Evolutionary conservation across 2,113 vertebrate genomes (phyloP).

Genomic region (Albula glossodonta): DNA sequence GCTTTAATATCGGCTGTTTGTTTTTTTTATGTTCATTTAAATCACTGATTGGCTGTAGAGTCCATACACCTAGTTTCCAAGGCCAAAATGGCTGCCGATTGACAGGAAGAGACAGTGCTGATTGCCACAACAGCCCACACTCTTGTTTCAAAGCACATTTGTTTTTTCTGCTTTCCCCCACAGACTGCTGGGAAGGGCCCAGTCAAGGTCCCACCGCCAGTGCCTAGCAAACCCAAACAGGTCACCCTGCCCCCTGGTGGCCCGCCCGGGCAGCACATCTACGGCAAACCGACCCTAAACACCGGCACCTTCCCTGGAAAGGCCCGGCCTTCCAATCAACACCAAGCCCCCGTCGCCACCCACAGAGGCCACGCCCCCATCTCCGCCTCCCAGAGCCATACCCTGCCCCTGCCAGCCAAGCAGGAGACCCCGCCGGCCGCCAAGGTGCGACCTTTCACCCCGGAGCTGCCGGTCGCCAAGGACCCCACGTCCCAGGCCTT

Average conservation of each 20-base stretch:
- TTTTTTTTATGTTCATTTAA: too few relatives aligned
- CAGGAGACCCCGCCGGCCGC: constrained; percentile 84
- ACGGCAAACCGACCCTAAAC: constrained; percentile 65
- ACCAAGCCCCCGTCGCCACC: constrained; percentile 41
- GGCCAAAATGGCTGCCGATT: too few relatives aligned
- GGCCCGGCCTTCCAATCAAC: constrained; percentile 58
- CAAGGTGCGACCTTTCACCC: constrained; percentile 85
- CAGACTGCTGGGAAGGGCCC: constrained; percentile 73
- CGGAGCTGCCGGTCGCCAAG: constrained; percentile 71
- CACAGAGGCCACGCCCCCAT: constrained; percentile 36
- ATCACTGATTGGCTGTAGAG: too few relatives aligned
- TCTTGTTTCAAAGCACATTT: too few relatives aligned
- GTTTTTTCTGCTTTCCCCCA: constrained; percentile 36
- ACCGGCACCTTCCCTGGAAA: constrained; percentile 72
- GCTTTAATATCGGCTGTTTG: too few relatives aligned
- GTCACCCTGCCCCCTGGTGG: constrained; percentile 73
- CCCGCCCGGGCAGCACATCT: constrained; percentile 44
- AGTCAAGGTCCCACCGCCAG: constrained; percentile 77
- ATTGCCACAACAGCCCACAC: too few relatives aligned
- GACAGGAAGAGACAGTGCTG: too few relatives aligned
- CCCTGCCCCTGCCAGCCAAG: constrained; percentile 71
- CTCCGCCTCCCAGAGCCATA: constrained; percentile 61
- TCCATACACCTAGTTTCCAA: too few relatives aligned
- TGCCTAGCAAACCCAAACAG: constrained; percentile 86
- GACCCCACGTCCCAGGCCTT: constrained; percentile 67